Conservation (phyloP, 1,140 invertebrate genomes). For the Paraescarpia echinospica region DNA sequence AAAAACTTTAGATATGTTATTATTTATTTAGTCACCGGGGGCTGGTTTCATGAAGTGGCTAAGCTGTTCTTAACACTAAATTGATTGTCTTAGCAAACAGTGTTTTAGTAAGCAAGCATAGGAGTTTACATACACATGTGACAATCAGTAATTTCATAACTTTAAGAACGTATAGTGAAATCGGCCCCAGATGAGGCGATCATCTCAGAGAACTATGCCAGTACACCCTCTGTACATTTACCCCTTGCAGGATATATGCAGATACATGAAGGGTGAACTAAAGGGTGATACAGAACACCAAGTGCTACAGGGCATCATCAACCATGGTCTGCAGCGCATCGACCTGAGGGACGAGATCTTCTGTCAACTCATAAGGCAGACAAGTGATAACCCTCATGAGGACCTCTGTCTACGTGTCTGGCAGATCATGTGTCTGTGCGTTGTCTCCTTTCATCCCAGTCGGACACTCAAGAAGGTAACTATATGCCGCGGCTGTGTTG, state of each 20-base stretch:
- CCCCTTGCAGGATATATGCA: constrained; percentile 80
- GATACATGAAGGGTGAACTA: constrained; percentile 97
- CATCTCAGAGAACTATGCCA: too few relatives aligned
- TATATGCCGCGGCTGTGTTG: background rate
- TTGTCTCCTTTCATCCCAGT: constrained; percentile 89
- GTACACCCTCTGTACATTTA: too few relatives aligned
- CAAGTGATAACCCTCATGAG: constrained; percentile 85
- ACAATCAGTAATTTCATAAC: too few relatives aligned
- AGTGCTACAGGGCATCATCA: constrained; percentile 95
- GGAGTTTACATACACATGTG: too few relatives aligned
- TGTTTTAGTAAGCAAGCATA: too few relatives aligned
- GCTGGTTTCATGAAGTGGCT: too few relatives aligned
- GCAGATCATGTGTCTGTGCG: constrained; percentile 83
- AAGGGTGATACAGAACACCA: constrained; percentile 85
- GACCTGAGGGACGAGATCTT: constrained; percentile 93
- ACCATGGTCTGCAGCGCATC: constrained; percentile 91
- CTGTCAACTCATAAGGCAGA: constrained; percentile 98
- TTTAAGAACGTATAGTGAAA: too few relatives aligned
- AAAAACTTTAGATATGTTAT: too few relatives aligned
- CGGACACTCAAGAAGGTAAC: constrained; percentile 77
- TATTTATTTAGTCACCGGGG: too few relatives aligned
- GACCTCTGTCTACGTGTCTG: constrained; percentile 77
- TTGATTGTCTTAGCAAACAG: too few relatives aligned
- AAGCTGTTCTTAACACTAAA: too few relatives aligned
- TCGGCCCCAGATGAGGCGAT: too few relatives aligned